Base-by-base conservation (phyloP, 2,888 invertebrate species). In the Melinaea marsaeus region DNA sequence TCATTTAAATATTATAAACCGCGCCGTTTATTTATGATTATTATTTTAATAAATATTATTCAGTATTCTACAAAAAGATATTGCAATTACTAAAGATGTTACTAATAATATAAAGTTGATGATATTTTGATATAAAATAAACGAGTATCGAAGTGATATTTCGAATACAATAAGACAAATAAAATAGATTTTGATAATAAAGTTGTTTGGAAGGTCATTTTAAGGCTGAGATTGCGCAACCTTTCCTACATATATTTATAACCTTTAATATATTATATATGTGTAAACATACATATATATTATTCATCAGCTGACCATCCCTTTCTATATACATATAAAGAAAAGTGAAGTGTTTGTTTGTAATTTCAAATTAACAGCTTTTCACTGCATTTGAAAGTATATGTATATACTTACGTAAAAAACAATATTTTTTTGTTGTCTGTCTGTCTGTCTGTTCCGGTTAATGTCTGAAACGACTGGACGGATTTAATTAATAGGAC, bases 141-240 rank as follows among this genome's bases (percentile, higher is more conserved):
- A 48, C 13, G 5, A 51, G 22, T 32, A 32, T 51, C 51, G 51
- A 51, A 51, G 51, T 7, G 51, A 32, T 32, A 6, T 51, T 51
- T 51, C 3, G 32, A 11, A 32, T 9, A 32, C 22, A 51, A 32
- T 32, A 51, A 51, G 32, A 51, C 22, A 13, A 48, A 48, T 42
- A 51, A 51, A 32, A 32, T 32, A 32, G 6, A 3, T 2, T 9
- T 51, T 9, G 51, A 51, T 51, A 32, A 51, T 51, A 32, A 32
- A 32, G 51, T 51, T 51, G 22, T 51, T 32, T 32, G 32, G 32
- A 51, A 51, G 51, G 51, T 51, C 51, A 51, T 32, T 32, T 51
- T 51, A 51, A 51, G 51, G 32, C 9, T 42, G 11, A 42, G 42
- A 42, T 42, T 42, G 42, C 42, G 42, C 51, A 51, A 51, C 32